These are phyloP conservation scores for Schizopygopsis malacanthus DNA, from an alignment of 2,797 vertebrate genomes.

Conservation along the genomic window DNA sequence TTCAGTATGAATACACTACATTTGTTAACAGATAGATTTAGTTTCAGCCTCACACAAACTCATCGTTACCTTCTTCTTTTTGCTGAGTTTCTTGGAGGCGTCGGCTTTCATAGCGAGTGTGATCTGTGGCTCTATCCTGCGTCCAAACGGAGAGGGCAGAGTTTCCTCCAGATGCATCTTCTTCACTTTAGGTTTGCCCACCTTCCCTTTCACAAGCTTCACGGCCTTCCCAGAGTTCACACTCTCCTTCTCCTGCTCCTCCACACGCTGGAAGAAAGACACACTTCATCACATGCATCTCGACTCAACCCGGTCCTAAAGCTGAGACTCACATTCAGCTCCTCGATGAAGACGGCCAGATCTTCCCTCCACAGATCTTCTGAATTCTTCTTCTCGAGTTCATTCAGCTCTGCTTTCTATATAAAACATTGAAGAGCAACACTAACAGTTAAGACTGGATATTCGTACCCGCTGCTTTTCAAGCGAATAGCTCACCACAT, in stretches of 20 bases:
- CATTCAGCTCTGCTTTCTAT: conserved; percentile 89
- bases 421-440: conserved; percentile 56
- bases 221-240: conserved; percentile 77
- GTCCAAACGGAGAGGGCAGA: conserved; percentile 90
- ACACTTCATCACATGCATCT: background rate
- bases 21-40: background rate
- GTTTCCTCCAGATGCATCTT: conserved; percentile 95
- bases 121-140: conserved; percentile 90
- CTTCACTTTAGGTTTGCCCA: conserved; percentile 95
- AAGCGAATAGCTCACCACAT: background rate
- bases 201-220: conserved; percentile 95
- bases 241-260: conserved; percentile 88
- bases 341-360: conserved; percentile 92
- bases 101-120: conserved; percentile 90
- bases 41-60: background rate
- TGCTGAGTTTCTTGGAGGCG: conserved; percentile 89
- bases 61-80: conserved; percentile 90
- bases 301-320: background rate
- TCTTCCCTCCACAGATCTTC: conserved; percentile 97
- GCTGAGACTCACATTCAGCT: conserved; percentile 87
- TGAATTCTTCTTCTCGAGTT: conserved; percentile 86
- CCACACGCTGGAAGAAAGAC: conserved; percentile 82
- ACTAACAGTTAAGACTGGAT: background rate
- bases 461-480: background rate
- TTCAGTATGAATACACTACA: background rate